Conservation (phyloP, 35 echinoderm and acorn worm genomes). For the Heliocidaris tuberculata region DNA sequence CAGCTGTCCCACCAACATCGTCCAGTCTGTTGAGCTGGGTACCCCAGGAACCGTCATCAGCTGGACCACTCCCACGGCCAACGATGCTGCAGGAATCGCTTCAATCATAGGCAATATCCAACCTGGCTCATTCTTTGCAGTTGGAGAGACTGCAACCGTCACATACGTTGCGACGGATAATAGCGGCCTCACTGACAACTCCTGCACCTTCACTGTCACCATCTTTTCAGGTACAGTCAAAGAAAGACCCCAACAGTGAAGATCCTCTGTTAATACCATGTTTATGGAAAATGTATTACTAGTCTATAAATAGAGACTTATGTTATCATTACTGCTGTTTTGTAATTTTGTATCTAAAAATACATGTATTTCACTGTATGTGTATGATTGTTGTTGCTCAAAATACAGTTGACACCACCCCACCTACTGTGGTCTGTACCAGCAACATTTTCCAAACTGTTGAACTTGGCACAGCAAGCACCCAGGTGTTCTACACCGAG, state of each 20-base stretch:
- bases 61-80: conserved; percentile 55
- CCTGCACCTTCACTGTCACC: conserved; percentile 23
- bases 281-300: too few species aligned
- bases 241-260: too few species aligned
- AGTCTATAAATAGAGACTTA: too few species aligned
- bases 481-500: conserved; percentile 16
- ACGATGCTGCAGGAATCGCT: conserved; percentile 49
- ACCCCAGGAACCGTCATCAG: neutral
- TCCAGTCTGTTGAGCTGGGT: conserved; percentile 43
- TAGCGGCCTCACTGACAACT: neutral
- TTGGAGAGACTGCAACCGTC: neutral
- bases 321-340: too few species aligned
- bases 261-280: too few species aligned
- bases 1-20: conserved; percentile 40
- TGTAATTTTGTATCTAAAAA: too few species aligned
- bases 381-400: neutral
- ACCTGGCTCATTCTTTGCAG: conserved; percentile 13
- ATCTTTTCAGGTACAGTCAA: conserved; percentile 25
- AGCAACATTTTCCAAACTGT: neutral
- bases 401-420: conserved; percentile 27
- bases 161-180: neutral
- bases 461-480: neutral
- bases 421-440: neutral
- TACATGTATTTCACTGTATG: neutral
- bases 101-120: neutral